Conservation (phyloP, 1,140 invertebrate species). For the Aporrectodea caliginosa region DNA sequence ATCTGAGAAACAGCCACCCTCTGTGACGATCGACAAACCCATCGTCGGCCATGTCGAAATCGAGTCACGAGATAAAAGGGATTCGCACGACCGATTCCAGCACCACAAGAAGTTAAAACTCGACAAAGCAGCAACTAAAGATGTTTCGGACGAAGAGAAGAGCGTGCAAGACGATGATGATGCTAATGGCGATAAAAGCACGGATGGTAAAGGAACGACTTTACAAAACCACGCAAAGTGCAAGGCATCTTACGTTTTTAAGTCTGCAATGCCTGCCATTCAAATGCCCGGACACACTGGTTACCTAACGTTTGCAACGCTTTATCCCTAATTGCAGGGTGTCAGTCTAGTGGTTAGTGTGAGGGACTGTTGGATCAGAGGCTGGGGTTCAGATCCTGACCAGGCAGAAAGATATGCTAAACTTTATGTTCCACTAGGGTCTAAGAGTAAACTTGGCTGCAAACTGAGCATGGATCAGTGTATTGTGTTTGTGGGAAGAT, state of each 20-base stretch:
- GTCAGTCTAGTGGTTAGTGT: too few relatives aligned
- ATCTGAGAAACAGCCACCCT: neutral
- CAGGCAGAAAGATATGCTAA: too few relatives aligned
- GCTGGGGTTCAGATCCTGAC: too few relatives aligned
- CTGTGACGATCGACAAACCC: neutral
- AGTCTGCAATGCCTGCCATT: constrained; percentile 66
- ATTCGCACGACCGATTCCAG: neutral
- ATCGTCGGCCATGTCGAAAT: constrained; percentile 16
- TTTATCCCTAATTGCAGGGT: constrained; percentile 44
- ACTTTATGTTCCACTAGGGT: too few relatives aligned
- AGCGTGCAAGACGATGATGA: neutral
- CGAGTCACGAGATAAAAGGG: neutral
- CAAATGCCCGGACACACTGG: constrained; percentile 85
- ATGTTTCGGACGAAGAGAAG: neutral
- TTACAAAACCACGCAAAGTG: neutral
- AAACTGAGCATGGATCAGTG: too few relatives aligned
- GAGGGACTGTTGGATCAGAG: too few relatives aligned
- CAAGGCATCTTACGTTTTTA: constrained; percentile 50
- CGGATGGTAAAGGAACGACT: neutral
- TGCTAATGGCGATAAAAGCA: neutral
- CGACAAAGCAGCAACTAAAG: neutral
- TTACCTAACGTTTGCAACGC: constrained; percentile 84
- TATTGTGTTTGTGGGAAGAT: too few relatives aligned
- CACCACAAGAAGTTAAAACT: constrained; percentile 1
- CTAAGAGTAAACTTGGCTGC: too few relatives aligned